Evolutionary conservation across 2,888 invertebrate species (phyloP).

Genomic region (Lamellibrachia columna): DNA sequence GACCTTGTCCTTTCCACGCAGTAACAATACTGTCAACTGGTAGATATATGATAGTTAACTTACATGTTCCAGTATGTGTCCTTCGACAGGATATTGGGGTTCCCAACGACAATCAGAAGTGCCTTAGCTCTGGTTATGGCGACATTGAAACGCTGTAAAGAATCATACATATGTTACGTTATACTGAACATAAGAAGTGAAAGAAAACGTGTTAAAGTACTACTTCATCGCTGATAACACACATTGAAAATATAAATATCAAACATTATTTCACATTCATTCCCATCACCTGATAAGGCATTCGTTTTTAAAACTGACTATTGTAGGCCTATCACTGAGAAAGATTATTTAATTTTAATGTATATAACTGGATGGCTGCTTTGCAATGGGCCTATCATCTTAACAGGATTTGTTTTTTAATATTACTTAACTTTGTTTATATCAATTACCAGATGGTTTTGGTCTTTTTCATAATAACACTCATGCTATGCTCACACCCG

Average conservation of each 20-base stretch:
- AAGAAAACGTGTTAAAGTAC: not conserved
- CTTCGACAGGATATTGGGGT: slow-evolving; percentile 50
- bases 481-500: too few species aligned
- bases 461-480: too few species aligned
- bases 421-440: too few species aligned
- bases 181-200: not conserved
- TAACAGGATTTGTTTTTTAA: too few species aligned
- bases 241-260: not conserved
- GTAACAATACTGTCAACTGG: not conserved
- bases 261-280: not conserved
- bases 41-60: slow-evolving; percentile 29
- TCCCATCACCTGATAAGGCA: not conserved
- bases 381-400: too few species aligned
- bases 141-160: slow-evolving; percentile 57
- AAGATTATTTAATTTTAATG: too few species aligned
- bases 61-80: slow-evolving; percentile 55
- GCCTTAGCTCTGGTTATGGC: slow-evolving; percentile 58
- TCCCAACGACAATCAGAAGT: slow-evolving; percentile 56
- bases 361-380: too few species aligned
- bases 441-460: too few species aligned
- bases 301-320: not conserved
- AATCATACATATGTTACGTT: not conserved
- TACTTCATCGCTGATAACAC: not conserved
- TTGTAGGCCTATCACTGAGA: not conserved
- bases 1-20: too few species aligned